Evolutionary conservation across 2,888 invertebrate species (phyloP).

Genomic region (Mycalesis mineus): DNA sequence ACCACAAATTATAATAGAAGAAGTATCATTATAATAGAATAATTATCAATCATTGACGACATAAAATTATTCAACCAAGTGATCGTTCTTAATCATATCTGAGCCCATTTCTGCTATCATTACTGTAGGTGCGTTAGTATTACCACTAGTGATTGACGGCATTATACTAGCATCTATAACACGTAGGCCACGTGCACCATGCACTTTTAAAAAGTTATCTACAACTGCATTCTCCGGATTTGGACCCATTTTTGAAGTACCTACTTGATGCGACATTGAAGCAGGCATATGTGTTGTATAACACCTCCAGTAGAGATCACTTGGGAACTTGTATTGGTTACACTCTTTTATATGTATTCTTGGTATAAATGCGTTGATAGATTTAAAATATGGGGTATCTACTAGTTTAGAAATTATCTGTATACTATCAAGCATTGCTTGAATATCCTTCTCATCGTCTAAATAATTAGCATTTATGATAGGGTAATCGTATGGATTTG

Average conservation of each 20-base stretch:
- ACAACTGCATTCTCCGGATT: conserved; percentile 42
- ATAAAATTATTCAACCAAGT: neutral
- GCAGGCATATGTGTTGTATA: conserved; percentile 62
- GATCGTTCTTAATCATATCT: conserved; percentile 81
- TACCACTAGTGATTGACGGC: conserved; percentile 86
- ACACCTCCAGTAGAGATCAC: conserved; percentile 50
- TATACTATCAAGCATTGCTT: conserved; percentile 44
- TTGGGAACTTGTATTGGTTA: conserved; percentile 39
- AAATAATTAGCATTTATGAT: conserved; percentile 82
- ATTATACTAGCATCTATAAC: conserved; percentile 88
- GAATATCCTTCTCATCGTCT: conserved; percentile 70
- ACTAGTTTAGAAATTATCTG: conserved; percentile 44
- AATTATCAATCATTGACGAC: too few species aligned
- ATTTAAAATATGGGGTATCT: conserved; percentile 42
- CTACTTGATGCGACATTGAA: conserved; percentile 82
- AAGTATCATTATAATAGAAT: too few species aligned
- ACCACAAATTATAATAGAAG: too few species aligned
- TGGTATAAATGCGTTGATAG: conserved; percentile 41
- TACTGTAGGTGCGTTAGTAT: conserved; percentile 86
- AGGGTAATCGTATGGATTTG: conserved; percentile 78
- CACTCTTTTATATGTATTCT: conserved; percentile 44
- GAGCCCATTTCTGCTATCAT: conserved; percentile 89
- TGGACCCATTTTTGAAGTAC: conserved; percentile 80
- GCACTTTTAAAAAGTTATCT: conserved; percentile 80
- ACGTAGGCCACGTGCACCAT: conserved; percentile 81